Base-by-base conservation (phyloP, 2,797 vertebrate genomes). In the Lerista edwardsae region DNA sequence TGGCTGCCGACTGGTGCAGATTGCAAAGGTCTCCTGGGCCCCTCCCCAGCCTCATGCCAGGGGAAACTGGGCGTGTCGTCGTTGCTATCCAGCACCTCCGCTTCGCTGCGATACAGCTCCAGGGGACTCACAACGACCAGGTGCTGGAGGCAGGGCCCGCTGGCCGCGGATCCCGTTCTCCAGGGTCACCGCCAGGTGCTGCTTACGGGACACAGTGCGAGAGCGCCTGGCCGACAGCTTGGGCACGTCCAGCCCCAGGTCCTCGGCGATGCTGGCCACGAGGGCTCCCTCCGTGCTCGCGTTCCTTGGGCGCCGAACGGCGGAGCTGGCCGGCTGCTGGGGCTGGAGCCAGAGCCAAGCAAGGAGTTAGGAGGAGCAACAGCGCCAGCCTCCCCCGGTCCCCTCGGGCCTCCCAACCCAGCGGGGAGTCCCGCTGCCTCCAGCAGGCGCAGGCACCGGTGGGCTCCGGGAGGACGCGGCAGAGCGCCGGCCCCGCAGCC, bases 271-370 rank as follows among this genome's bases (percentile, higher is more conserved):
- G 94, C 98, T 98, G 55, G 98, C 98, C 86, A 99, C 98, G 80
- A 98, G 99, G 76, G 98, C 98, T 86, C 98, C 98, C n/a, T n/a
- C n/a, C n/a, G 84, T 99, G 98, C 71, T 98, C 98, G 92, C 98
- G 95, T 92, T 99, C 98, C 92, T 99, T 98, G 0, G 96, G 96
- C 64, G 99, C 96, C 0, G 97, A 96, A 91, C 99, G 99, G 21
- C 96, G 97, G 67, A 99, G 97, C 90, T 99, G 98, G 3, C 97
- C 96, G 0, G 95, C 86, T 0, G 75, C 77, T 0, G 41, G n/a
- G 39, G 47, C 6, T 75, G 90, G 86, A 11, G 57, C n/a, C 76
- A 96, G 87, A 67, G 97, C 95, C 94, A 97, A 94, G 75, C 97
- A 93, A 39, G 94, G 97, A n/a, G 95, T 93, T 84, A 96, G 96